Conservation (phyloP, 2,888 invertebrate genomes). For the Venusia cambrica region DNA sequence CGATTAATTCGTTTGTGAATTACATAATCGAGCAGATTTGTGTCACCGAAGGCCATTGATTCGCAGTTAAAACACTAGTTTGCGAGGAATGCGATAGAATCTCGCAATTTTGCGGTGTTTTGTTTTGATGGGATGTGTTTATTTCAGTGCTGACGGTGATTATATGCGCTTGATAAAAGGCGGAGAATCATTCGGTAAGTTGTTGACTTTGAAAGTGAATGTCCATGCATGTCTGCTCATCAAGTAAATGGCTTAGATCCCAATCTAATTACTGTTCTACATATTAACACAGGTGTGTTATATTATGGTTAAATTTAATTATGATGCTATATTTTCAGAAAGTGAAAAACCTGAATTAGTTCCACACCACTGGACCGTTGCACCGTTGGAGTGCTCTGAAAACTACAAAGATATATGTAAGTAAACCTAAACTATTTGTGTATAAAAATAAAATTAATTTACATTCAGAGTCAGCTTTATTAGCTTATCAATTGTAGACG, state of each 20-base stretch:
- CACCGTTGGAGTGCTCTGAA: constrained; percentile 68
- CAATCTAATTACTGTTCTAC: constrained; percentile 43
- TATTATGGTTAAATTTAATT: constrained; percentile 58
- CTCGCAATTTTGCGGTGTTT: constrained; percentile 33
- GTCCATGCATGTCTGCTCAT: too few species aligned
- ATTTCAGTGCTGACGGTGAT: constrained; percentile 74
- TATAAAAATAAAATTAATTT: too few species aligned
- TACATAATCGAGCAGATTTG: constrained; percentile 61
- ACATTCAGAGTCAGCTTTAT: too few species aligned
- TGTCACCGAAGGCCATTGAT: constrained; percentile 66
- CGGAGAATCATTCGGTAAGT: constrained; percentile 66
- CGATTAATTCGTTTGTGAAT: constrained; percentile 36
- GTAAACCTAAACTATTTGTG: constrained; percentile 30
- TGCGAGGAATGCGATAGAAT: constrained; percentile 48
- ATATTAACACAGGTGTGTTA: constrained; percentile 24
- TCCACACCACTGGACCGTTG: constrained; percentile 57
- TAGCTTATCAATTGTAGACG: too few species aligned
- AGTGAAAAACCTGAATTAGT: constrained; percentile 77
- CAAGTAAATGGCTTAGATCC: too few species aligned
- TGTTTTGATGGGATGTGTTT: constrained; percentile 34
- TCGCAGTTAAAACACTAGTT: constrained; percentile 58
- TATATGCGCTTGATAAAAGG: constrained; percentile 67
- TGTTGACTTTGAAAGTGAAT: too few species aligned
- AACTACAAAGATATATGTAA: constrained; percentile 66
- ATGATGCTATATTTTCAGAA: constrained; percentile 57